phyloP scores from a whole-genome alignment of 2,797 vertebrate species.

The Gouania willdenowi region DNA sequence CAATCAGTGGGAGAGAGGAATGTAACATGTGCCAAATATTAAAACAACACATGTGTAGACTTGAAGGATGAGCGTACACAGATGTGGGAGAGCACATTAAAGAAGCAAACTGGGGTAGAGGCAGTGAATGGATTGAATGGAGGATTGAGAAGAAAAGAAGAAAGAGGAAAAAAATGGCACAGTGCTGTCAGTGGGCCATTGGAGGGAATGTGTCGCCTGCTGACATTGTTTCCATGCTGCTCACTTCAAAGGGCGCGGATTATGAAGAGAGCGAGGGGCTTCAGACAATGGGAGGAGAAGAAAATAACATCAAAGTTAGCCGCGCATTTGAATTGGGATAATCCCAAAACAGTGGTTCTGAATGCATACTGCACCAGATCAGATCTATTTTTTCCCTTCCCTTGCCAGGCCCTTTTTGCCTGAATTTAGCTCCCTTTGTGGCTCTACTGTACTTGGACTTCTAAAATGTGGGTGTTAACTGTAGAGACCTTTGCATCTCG shows the following conservation, averaged over 20 bases:
- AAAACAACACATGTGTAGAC: conserved; percentile 8
- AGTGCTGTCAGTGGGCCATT: conserved; percentile 60
- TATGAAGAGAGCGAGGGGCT: conserved; percentile 69
- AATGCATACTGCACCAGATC: conserved; percentile 59
- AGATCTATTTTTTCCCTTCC: conserved; percentile 55
- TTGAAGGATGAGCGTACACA: conserved; percentile 20
- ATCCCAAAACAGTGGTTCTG: conserved; percentile 76
- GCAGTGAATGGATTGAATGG: conserved; percentile 26
- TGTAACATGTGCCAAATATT: conserved; percentile 9
- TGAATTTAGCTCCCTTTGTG: conserved; percentile 51
- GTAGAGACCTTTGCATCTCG: conserved; percentile 45
- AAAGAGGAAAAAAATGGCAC: conserved; percentile 26
- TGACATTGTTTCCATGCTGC: conserved; percentile 74
- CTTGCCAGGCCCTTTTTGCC: conserved; percentile 45
- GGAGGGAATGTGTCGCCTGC: conserved; percentile 64
- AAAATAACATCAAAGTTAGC: conserved; percentile 78
- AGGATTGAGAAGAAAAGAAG: conserved; percentile 37
- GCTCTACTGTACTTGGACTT: conserved; percentile 56
- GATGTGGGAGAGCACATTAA: conserved; percentile 19
- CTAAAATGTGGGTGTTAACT: conserved; percentile 59
- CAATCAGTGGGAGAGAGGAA: conserved; percentile 8
- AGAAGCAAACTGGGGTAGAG: conserved; percentile 8
- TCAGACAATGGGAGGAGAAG: conserved; percentile 69
- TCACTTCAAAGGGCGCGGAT: conserved; percentile 75
- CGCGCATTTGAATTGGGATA: conserved; percentile 69